Evolutionary conservation across 2,888 invertebrate species (phyloP).

Genomic region (Allolobophora icterica): DNA sequence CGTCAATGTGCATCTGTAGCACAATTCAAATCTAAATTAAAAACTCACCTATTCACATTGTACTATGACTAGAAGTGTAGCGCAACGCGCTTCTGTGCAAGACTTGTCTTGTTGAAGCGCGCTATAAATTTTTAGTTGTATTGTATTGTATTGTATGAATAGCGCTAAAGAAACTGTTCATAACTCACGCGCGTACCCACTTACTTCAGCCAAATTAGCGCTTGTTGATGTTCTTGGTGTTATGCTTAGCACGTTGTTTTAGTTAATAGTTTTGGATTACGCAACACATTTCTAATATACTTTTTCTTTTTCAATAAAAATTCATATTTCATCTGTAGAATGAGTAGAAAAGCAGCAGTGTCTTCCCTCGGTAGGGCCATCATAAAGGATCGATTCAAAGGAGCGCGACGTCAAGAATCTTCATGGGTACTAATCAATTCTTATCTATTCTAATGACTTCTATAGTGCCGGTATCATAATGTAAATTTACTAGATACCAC

Average conservation of each 20-base stretch:
- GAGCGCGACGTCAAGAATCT: neutral
- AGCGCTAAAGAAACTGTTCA: neutral
- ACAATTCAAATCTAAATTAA: too few species aligned
- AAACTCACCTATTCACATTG: too few species aligned
- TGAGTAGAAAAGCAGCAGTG: constrained; percentile 55
- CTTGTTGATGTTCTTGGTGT: neutral
- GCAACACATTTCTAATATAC: neutral
- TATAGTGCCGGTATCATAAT: neutral
- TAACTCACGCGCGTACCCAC: neutral
- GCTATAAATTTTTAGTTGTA: neutral
- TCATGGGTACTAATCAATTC: neutral
- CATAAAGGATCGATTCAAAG: constrained; percentile 58
- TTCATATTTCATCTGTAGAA: constrained; percentile 36
- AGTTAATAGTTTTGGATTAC: neutral
- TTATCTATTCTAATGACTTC: too few species aligned
- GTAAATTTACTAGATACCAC: too few species aligned
- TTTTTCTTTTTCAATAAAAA: neutral
- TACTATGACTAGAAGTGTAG: too few species aligned
- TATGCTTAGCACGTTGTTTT: neutral
- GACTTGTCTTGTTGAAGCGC: too few species aligned
- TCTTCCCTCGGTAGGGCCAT: constrained; percentile 53
- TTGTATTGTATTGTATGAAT: too few species aligned
- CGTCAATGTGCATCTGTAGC: too few species aligned
- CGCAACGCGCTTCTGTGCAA: too few species aligned
- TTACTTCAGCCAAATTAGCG: neutral